Percentiles rank a stretch among this genome's conserved stretches.
phyloP scores from a whole-genome alignment of 2,797 vertebrate species.

The Petrocephalus sullivani region DNA sequence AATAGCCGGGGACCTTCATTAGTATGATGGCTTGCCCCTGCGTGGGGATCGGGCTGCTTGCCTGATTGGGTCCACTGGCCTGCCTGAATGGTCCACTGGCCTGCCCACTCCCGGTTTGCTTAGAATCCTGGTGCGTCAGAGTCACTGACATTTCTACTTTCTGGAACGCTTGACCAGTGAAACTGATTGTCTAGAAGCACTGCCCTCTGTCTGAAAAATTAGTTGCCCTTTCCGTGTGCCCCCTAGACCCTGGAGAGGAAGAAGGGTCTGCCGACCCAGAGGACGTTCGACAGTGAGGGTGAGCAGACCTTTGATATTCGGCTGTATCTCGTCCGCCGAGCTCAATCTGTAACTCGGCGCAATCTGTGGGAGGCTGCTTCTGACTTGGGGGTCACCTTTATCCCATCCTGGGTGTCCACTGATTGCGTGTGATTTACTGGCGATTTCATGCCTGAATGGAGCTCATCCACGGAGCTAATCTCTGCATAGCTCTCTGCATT shows the following conservation, averaged over 20 bases:
- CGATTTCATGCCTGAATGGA: not conserved
- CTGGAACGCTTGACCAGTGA: not conserved
- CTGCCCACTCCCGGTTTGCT: not conserved
- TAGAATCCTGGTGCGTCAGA: not conserved
- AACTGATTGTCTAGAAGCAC: not conserved
- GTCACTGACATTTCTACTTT: not conserved
- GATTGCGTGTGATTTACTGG: not conserved
- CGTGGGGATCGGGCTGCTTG: not conserved
- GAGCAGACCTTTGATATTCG: constrained; percentile 44
- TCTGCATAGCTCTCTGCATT: not conserved
- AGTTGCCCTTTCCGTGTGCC: constrained; percentile 19
- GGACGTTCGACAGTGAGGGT: constrained; percentile 92
- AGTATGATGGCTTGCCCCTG: not conserved
- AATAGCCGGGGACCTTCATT: not conserved
- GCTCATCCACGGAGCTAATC: not conserved
- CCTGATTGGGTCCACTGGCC: not conserved
- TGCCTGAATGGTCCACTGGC: not conserved
- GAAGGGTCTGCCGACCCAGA: constrained; percentile 73
- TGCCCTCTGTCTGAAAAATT: not conserved
- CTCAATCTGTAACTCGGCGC: not conserved
- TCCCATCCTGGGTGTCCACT: not conserved
- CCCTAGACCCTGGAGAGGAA: constrained; percentile 63
- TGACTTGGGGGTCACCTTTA: not conserved
- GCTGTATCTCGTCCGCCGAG: not conserved
- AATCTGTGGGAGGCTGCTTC: not conserved